These are phyloP conservation scores for Chlorospingus flavigularis DNA, from an alignment of 2,797 vertebrate genomes.

Conservation along the genomic window DNA sequence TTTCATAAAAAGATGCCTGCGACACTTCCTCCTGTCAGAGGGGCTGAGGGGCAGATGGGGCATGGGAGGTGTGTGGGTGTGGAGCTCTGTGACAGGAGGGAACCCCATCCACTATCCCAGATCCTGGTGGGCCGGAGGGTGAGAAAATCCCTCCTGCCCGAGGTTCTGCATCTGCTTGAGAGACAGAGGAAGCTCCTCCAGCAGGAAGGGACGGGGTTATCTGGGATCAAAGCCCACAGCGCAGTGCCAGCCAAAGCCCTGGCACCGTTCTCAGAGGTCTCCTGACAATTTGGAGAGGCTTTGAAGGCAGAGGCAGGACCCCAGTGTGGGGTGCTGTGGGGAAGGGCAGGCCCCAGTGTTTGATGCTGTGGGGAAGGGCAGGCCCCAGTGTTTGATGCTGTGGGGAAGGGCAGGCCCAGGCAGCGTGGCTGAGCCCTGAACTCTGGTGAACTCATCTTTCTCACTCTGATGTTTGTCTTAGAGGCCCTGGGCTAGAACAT, in stretches of 20 bases:
- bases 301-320: background rate
- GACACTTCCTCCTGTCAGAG: background rate
- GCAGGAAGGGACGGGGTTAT: background rate
- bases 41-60: accelerated
- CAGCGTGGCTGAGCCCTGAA: background rate
- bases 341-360: accelerated
- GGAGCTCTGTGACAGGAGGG: background rate
- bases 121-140: background rate
- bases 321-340: background rate
- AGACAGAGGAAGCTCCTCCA: background rate
- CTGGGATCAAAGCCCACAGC: background rate
- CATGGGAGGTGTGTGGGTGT: accelerated
- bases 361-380: background rate
- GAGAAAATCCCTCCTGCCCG: background rate
- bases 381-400: background rate
- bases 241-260: accelerated
- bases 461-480: background rate
- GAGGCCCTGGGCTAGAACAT: slow-evolving; percentile 24
- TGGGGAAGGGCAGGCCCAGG: background rate
- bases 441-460: background rate
- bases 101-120: background rate
- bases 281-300: background rate
- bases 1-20: too few relatives aligned
- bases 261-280: background rate
- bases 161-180: background rate